Base-by-base conservation (phyloP, 2,888 invertebrate genomes). In the Adelphocoris suturalis region DNA sequence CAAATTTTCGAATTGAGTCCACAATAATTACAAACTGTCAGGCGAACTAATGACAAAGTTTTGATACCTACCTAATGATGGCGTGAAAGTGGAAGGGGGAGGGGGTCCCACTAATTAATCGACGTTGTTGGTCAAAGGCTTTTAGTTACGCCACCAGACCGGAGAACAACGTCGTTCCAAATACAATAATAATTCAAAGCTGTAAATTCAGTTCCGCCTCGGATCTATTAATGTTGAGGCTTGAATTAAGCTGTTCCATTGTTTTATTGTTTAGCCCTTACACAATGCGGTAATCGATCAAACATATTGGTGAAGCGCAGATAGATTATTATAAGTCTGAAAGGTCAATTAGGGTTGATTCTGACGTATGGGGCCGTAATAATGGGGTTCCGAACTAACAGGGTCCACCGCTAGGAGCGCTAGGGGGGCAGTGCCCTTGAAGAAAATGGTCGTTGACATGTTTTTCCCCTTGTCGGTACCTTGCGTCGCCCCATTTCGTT, bases 121-220 rank as follows among this genome's bases (percentile, higher is more conserved):
- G 68, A 68, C 23, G 68, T 68, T 68, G 68, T 68, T 68, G 68
- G 61, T 61, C 61, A 61, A 61, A 61, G 61, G 68, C 68, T 68
- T 68, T 68, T 68, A 68, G 68, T 68, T 68, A 68, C 68, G 68
- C 23, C 12, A 23, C 68, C 23, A 23, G 23, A 19, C 68, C 68
- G 68, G 23, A 23, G 19, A 68, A 9, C 61, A 61, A 16, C 61
- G 61, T 14, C 61, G 61, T 12, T 68, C 68, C 68, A 12, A 68
- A 68, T 68, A 68, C 5, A 68, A 68, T 68, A 68, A 23, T 68
- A 4, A 68, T 13, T 19, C 13, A 23, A 12, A 68, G 68, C 68
- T 61, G 68, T 68, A 68, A 68, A 68, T 68, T 68, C 68, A 23
- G 68, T 68, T 68, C 23, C 68, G 23, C 27, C 68, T 68, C 68